phyloP scores from a whole-genome alignment of 1,140 invertebrate genomes.

The Drosophila pachea region DNA sequence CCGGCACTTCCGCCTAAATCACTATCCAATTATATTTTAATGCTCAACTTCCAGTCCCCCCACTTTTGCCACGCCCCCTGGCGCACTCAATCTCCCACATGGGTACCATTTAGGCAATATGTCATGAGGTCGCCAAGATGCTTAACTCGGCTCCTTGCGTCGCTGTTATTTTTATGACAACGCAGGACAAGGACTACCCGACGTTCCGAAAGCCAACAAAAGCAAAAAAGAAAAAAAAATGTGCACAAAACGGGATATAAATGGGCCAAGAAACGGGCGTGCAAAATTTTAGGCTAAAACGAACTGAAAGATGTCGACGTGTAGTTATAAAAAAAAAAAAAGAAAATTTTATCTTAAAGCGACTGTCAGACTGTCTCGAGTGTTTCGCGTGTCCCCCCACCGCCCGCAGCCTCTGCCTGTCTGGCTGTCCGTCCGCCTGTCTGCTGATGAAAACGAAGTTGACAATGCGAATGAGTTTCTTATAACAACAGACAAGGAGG shows the following conservation, averaged over 20 bases:
- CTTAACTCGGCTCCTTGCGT: constrained; percentile 58
- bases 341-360: constrained; percentile 67
- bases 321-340: constrained; percentile 71
- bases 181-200: constrained; percentile 29
- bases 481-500: constrained; percentile 59
- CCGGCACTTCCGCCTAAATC: constrained; percentile 22
- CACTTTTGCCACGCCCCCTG: neutral
- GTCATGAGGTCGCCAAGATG: constrained; percentile 72
- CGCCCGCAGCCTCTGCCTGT: neutral
- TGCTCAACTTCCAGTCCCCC: constrained; percentile 28
- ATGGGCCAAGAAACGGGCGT: constrained; percentile 61
- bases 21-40: constrained; percentile 53
- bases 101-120: constrained; percentile 71
- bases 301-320: constrained; percentile 52
- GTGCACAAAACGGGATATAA: constrained; percentile 41
- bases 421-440: constrained; percentile 23
- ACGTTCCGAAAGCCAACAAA: neutral
- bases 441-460: constrained; percentile 75
- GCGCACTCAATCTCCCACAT: constrained; percentile 57
- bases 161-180: constrained; percentile 36
- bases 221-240: constrained; percentile 29
- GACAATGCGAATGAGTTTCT: constrained; percentile 76
- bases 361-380: constrained; percentile 46
- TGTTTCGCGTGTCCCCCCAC: neutral
- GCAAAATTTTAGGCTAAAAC: constrained; percentile 46